Base-by-base conservation (phyloP, 2,797 vertebrate species). In the Phyllotis vaccarum region DNA sequence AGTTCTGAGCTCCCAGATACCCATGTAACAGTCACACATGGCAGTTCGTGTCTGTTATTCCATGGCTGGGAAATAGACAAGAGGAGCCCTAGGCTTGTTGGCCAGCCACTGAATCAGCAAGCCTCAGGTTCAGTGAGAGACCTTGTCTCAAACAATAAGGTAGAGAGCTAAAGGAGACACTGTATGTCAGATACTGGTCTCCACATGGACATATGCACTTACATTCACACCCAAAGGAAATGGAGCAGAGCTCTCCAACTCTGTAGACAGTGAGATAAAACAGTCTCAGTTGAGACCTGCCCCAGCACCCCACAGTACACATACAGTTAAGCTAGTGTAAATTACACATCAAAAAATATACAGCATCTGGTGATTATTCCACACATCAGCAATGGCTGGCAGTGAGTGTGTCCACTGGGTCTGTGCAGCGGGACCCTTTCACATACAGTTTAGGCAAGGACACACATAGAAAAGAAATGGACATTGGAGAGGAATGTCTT, bases 271-370 rank as follows among this genome's bases (percentile, higher is more conserved):
- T 2, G 22, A 46, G 43, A 7, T 4, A 21, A 27, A 46, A 13
- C 31, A 43, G 1, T 64, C 54, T 56, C 1, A 3, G 0, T 22
- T 0, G 0, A 17, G 40, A 43, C 13, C 79, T 8, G 0, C 58
- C 94, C 60, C 5, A 7, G 56, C 11, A 3, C 10, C 52, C 64
- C 81, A 2, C 17, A 68, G 3, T 22, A 1, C 46, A 24, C 4
- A 1, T 54, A 24, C 4, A 1, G 37, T 37, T 3, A 22, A 31
- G 40, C n/a, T 1, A 1, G 11, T 24, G 22, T 46, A 86, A 34
- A 58, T 11, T 1, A 5, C 85, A 5, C 60, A 24, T 46, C 70
- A 72, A 56, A n/a, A 46, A 54, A 22, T 29, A 1, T 19, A 5
- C 34, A 16, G 9, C 17, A 10, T 24, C 43, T 24, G 24, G 17